phyloP scores from a whole-genome alignment of 92 coral and sea anemone species.

The Virgularia gustaviana region DNA sequence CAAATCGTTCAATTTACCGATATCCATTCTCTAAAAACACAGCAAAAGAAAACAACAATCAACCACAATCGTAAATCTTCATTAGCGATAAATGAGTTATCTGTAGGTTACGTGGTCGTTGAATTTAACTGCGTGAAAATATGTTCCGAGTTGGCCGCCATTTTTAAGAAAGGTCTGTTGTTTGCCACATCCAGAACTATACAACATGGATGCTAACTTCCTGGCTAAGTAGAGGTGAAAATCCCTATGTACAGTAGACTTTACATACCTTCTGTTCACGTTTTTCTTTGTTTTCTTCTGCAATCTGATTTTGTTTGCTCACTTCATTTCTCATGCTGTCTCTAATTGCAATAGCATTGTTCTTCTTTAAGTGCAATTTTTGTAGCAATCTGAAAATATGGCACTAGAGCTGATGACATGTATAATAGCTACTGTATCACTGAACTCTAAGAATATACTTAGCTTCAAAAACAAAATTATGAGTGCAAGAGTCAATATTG shows the following conservation, averaged over 20 bases:
- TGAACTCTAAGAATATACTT: not conserved
- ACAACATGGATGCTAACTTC: too few species aligned
- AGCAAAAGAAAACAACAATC: not conserved
- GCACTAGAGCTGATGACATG: not conserved
- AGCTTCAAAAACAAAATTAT: not conserved
- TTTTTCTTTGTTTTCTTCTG: constrained; percentile 84
- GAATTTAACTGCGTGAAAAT: too few species aligned
- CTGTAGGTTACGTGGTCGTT: too few species aligned
- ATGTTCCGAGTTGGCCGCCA: too few species aligned
- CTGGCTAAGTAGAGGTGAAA: too few species aligned
- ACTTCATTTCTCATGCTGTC: constrained; percentile 94
- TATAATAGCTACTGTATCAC: not conserved
- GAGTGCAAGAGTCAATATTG: not conserved
- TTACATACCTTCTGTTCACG: constrained; percentile 87
- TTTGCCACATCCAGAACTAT: not conserved
- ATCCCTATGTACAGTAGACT: too few species aligned
- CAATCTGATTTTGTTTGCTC: constrained; percentile 75
- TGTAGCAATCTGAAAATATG: constrained; percentile 91
- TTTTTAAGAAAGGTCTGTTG: not conserved
- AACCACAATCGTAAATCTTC: not conserved
- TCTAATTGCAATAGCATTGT: constrained; percentile 89
- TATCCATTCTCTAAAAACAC: constrained; percentile 73
- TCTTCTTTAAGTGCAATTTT: constrained; percentile 84
- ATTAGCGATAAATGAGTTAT: too few species aligned
- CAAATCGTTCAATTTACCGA: constrained; percentile 87